Percentiles rank a stretch among this genome's conserved stretches.
These are phyloP conservation scores for Acanthosepion esculentum DNA, from an alignment of 2,888 invertebrate genomes.

Conservation along the genomic window DNA sequence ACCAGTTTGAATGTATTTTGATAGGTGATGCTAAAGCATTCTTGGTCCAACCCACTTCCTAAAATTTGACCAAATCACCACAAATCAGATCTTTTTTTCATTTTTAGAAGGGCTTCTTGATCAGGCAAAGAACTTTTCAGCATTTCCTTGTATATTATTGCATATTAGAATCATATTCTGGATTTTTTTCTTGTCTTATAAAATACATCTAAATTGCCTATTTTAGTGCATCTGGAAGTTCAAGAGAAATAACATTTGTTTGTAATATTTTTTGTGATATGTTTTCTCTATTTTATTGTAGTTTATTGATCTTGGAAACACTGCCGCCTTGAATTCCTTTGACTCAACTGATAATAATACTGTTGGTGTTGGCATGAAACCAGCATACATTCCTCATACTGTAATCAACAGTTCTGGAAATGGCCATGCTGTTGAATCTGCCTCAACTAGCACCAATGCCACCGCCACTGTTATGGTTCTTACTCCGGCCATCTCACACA, in stretches of 20 bases:
- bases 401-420: conserved; percentile 52
- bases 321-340: conserved; percentile 64
- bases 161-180: background rate
- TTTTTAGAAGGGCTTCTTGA: too few relatives aligned
- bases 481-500: conserved; percentile 52
- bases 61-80: too few relatives aligned
- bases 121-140: too few relatives aligned
- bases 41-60: too few relatives aligned
- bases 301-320: conserved; percentile 70
- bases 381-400: conserved; percentile 51
- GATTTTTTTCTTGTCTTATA: background rate
- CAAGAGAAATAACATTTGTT: background rate
- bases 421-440: conserved; percentile 55
- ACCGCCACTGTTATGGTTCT: conserved; percentile 66
- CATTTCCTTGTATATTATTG: background rate
- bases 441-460: conserved; percentile 53
- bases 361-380: conserved; percentile 52
- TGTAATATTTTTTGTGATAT: background rate
- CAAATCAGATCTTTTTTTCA: too few relatives aligned
- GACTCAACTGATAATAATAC: conserved; percentile 61
- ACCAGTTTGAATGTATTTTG: background rate
- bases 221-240: conserved; percentile 14
- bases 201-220: background rate
- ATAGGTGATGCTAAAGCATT: background rate
- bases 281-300: conserved; percentile 54